Base-by-base conservation (phyloP, 2,888 invertebrate genomes). In the Rambutsinella grinnellia region DNA sequence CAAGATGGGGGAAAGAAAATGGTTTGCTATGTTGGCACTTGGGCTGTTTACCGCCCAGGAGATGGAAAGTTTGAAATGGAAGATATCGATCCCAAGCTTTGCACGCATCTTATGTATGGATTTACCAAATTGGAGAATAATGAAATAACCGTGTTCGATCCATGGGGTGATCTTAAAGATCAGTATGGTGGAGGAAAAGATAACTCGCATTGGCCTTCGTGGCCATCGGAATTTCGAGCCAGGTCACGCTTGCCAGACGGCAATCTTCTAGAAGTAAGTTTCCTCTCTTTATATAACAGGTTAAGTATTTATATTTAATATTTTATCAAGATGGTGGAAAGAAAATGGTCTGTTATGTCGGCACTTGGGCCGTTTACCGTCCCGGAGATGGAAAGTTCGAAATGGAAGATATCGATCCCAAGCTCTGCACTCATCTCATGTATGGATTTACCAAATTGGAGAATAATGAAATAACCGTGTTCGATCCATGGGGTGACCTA, bases 101-200 rank as follows among this genome's bases (percentile, higher is more conserved):
- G 86, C 80, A 86, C 86, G 2, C 86, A 86, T 80, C 54, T 85
- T 17, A 83, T 86, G 61, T 86, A 85, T 70, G 85, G 85, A n/a
- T 86, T 86, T 75, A 85, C 86, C 17, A 74, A 74, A 57, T 23
- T 78, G 60, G 17, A n/a, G n/a, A 21, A 84, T 68, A 84, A 85
- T 74, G 84, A 77, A 67, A 85, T 86, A 26, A 65, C 79, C 15
- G 79, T 85, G 26, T 79, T 85, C 1, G 86, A 86, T 69, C 84
- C 85, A 15, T 86, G 84, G 66, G 62, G 85, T 56, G 86, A 86
- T 76, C 75, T 86, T 24, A 82, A 84, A 53, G 86, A 85, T n/a
- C 84, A 85, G 68, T 85, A 84, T 63, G 85, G 86, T 44, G 44
- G 44, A n/a, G n/a, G n/a, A n/a, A n/a, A n/a, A n/a, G n/a, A n/a